Percentiles rank a stretch among this genome's conserved stretches.
phyloP scores from a whole-genome alignment of 2,888 invertebrate species.

The Eutolmus rufibarbis region DNA sequence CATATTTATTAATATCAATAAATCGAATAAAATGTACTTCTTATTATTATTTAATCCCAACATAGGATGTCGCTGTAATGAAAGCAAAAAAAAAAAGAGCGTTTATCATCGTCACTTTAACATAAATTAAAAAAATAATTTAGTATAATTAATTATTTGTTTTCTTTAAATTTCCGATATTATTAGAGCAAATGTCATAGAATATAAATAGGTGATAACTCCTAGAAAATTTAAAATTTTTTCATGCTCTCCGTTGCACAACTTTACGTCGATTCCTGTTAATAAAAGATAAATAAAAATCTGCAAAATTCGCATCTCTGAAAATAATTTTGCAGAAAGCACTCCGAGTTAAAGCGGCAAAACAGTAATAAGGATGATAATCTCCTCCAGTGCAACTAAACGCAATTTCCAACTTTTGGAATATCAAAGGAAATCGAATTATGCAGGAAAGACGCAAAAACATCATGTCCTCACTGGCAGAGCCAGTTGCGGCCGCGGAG shows the following conservation, averaged over 20 bases:
- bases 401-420: not conserved
- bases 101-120: too few species aligned
- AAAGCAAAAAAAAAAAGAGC: too few species aligned
- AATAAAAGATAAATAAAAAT: not conserved
- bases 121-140: too few species aligned
- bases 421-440: conserved; percentile 12
- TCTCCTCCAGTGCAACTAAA: not conserved
- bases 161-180: too few species aligned
- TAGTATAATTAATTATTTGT: too few species aligned
- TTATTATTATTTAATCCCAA: too few species aligned
- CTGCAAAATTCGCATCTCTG: not conserved
- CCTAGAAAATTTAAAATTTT: not conserved
- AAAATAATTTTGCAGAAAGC: not conserved
- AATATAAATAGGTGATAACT: too few species aligned
- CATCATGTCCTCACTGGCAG: not conserved
- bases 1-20: too few species aligned
- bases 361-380: not conserved
- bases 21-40: too few species aligned
- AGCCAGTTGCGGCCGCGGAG: not conserved
- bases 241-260: not conserved
- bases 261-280: not conserved
- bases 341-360: not conserved
- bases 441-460: not conserved
- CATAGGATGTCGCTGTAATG: too few species aligned
- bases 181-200: too few species aligned